Evolutionary conservation across 2,797 vertebrate genomes (phyloP), one percentile per base, ranked within the genome.

Genomic region (Tenualosa thibaudeaui): DNA sequence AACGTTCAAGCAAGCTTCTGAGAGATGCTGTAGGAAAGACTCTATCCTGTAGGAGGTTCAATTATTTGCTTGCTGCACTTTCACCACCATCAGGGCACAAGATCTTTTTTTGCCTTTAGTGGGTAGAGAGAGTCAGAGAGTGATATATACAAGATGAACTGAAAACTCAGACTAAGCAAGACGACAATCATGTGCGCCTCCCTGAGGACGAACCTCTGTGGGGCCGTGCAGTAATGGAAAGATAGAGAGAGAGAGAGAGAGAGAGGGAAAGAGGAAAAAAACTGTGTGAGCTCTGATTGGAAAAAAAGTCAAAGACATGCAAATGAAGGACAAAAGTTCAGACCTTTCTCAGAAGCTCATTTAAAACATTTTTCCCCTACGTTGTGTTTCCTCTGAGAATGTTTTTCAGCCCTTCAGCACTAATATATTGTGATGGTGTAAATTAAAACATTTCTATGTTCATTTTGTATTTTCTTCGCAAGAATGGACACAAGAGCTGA

Each of bases 121-220:
- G 94, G 93, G 90, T 90, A 90, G 89, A 91, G 91, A 88, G 89
- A 85, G 89, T 88, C 91, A 93, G 89, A 91, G 91, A 81, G 83
- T 82, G 68, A 86, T 31, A 84, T 24, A 84, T 22, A 85, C 90
- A 90, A 86, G 91, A 93, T 90, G 91, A 90, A 93, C 88, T 90
- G 92, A 91, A 93, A 92, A 90, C 86, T 87, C 85, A 90, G 91
- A 78, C 71, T 78, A 78, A 78, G 93, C 94, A 93, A 92, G 92
- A 94, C 88, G 95, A 96, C 95, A 96, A 96, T 96, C 95, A 95
- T 65, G 92, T 92, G 91, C 92, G 89, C 65, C 83, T 90, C 87
- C 90, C 85, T 82, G 89, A 90, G 91, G 89, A 81, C 88, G 88
- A 75, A 89, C 85, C 85, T 50, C 86, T 89, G 87, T 89, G 89